Evolutionary conservation across 2,113 vertebrate species (phyloP), one percentile per base, ranked within the genome.

Genomic region (Percopsis transmontana): DNA sequence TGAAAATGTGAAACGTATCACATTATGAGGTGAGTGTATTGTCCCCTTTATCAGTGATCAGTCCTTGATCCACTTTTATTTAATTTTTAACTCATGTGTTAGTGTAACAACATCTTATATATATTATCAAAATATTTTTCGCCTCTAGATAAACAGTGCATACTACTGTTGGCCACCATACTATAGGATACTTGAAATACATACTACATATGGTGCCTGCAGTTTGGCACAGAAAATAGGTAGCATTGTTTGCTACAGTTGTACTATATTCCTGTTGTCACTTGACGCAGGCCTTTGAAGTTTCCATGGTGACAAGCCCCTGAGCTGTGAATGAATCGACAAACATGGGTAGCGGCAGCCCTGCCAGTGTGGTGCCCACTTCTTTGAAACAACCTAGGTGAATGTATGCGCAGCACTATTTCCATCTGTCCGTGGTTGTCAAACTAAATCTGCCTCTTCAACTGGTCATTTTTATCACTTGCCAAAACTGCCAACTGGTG

Each of bases 391-490:
- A 44, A 66, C 66, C 79, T 74, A 79, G 87, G 84, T 88, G 85
- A 89, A 83, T 77, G 81, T 89, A 86, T 84, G 87, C 80, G 61
- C 70, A 56, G 1, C 27, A 69, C 76, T 83, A 85, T 88, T 88
- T 87, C 79, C 81, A 83, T 89, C 81, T 79, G 73, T 66, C 52
- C 38, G 20, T 47, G 58, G 54, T 87, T 90, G 88, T 89, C 87
- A 90, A 72, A 78, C 85, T 66, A 44, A 82, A 85, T 90, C 74
- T 85, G 81, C 75, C 78, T 88, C 76, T 54, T 40, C 75, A 55
- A 87, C 77, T 71, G 84, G 87, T 90, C 87, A 90, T 89, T 91
- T 91, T 91, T 81, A 90, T 90, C 88, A 87, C 78, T 80, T 86
- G 87, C 89, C 87, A 90, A 85, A 90, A 74, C 85, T 85, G 85